phyloP scores from a whole-genome alignment of 2,113 vertebrate species.

The Vulpes vulpes region DNA sequence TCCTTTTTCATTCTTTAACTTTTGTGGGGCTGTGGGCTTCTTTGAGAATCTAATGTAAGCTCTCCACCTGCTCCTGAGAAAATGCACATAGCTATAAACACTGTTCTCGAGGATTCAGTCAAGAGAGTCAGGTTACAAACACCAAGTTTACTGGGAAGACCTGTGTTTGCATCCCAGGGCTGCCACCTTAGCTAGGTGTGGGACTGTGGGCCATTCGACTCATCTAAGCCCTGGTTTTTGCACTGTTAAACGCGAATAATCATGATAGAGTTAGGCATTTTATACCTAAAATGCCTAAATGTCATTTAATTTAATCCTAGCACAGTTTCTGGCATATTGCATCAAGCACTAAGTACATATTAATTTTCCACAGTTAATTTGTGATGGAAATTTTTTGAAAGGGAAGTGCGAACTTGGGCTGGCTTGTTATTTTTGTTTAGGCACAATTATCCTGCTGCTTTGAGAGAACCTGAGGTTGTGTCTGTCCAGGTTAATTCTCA shows the following conservation, averaged over 20 bases:
- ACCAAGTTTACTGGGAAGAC: background rate
- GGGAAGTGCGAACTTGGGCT: background rate
- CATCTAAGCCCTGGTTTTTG: background rate
- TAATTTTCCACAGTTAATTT: slow-evolving; percentile 47
- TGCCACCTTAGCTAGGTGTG: background rate
- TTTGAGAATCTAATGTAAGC: slow-evolving; percentile 7
- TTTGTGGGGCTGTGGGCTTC: background rate
- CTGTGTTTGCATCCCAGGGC: background rate
- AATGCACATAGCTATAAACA: background rate
- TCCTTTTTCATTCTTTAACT: background rate
- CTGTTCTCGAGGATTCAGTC: background rate
- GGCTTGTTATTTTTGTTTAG: slow-evolving; percentile 37
- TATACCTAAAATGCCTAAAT: background rate
- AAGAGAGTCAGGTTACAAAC: background rate
- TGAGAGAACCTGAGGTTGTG: background rate
- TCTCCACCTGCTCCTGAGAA: background rate
- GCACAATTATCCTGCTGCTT: background rate
- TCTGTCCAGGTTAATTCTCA: slow-evolving; percentile 19
- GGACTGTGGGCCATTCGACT: background rate
- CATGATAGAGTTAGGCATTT: background rate
- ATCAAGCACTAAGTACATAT: background rate
- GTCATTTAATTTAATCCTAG: slow-evolving; percentile 28
- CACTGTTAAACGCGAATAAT: background rate
- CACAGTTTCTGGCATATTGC: background rate
- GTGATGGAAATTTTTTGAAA: slow-evolving; percentile 35